Conservation (phyloP, 1,140 invertebrate genomes). For the Magallana gigas region DNA sequence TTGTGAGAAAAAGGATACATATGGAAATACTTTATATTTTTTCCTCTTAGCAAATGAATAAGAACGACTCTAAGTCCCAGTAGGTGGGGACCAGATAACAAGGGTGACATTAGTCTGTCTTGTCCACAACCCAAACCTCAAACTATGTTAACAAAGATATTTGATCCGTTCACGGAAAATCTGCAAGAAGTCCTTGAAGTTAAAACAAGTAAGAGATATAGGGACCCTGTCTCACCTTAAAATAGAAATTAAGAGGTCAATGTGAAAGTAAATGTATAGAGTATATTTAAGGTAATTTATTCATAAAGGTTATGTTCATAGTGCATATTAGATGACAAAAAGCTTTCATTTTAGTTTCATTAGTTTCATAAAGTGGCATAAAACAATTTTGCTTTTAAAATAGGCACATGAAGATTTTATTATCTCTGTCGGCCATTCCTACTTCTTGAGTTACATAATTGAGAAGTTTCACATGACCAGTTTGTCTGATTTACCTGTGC, state of each 20-base stretch:
- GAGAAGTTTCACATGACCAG: constrained; percentile 40
- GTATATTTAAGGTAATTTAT: constrained; percentile 40
- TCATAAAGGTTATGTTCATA: too few species aligned
- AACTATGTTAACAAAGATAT: neutral
- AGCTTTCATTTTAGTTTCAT: neutral
- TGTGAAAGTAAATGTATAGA: constrained; percentile 52
- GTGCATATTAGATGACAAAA: neutral
- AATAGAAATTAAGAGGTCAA: constrained; percentile 22
- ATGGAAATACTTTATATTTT: neutral
- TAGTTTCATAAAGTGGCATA: neutral
- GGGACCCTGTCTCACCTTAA: constrained; percentile 43
- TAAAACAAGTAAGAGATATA: neutral
- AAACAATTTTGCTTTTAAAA: neutral
- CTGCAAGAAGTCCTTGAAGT: constrained; percentile 48
- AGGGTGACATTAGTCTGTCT: constrained; percentile 23
- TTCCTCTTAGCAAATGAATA: neutral
- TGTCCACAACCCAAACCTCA: too few species aligned
- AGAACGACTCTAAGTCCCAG: constrained; percentile 5
- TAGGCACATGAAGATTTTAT: constrained; percentile 45
- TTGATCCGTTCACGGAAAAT: constrained; percentile 31
- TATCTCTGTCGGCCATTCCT: constrained; percentile 11
- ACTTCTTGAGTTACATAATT: constrained; percentile 19
- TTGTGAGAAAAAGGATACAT: neutral
- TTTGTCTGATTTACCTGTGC: neutral
- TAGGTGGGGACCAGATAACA: constrained; percentile 41